Evolutionary conservation across 2,888 invertebrate species (phyloP), one percentile per base, ranked within the genome.

Genomic region (Notodromas monacha): DNA sequence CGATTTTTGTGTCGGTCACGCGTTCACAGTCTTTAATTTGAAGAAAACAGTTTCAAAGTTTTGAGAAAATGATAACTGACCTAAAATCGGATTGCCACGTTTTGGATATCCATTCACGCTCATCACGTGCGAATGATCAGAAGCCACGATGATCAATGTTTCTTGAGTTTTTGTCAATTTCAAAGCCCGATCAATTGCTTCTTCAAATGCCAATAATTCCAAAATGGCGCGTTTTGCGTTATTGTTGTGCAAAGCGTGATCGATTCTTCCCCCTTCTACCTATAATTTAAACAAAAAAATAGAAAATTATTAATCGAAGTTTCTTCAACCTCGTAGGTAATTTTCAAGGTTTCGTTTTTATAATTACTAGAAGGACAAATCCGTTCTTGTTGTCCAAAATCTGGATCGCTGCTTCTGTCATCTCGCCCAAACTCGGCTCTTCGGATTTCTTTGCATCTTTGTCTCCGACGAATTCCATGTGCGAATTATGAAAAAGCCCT

Each of bases 131-230:
- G 48, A 47, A 35, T 51, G 51, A 35, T 51, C 51, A 5, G 50
- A 48, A 3, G 50, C 49, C 10, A 48, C 47, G 4, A 50, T 36
- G 4, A 47, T 39, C 15, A 51, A 36, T 0, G 50, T 51, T 13
- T 77, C 70, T 28, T 51, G 47, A 3, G 42, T 34, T 13, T 32
- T 28, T 31, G 36, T 38, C 4, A 45, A 44, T 16, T 40, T 30
- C 16, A 40, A 14, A 1, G 46, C 21, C 21, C 6, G 8, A n/a
- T 21, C 21, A 4, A 30, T 11, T 6, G 30, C 29, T 10, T 28
- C 26, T 11, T 16, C n/a, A 10, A 30, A 16, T 10, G 30, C 28
- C n/a, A 30, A 26, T 16, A 26, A 13, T 4, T 30, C 30, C 29
- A 26, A 16, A 6, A 30, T 16, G 6, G 30, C 15, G n/a, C 26